Evolutionary conservation across 2,113 vertebrate species (phyloP).

Genomic region (Sinosuthora webbiana): DNA sequence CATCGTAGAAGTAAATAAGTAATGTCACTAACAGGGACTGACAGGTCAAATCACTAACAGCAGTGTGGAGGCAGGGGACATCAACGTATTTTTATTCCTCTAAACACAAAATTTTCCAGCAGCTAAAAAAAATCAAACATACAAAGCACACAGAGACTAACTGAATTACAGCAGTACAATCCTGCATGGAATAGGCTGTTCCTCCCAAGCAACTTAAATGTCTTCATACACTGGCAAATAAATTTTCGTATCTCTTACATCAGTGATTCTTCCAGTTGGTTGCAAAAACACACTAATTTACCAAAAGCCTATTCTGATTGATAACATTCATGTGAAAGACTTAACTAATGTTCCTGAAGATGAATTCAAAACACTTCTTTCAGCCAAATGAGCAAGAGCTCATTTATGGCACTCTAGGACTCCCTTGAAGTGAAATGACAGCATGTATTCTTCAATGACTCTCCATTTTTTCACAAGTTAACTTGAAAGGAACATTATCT

Average conservation of each 20-base stretch:
- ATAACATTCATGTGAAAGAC: not conserved
- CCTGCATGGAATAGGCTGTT: not conserved
- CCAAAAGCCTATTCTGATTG: not conserved
- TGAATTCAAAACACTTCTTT: not conserved
- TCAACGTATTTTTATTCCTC: not conserved
- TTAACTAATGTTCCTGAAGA: not conserved
- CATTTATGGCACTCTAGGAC: not conserved
- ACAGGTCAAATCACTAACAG: not conserved
- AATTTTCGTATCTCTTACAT: not conserved
- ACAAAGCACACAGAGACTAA: not conserved
- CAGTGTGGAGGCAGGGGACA: not conserved
- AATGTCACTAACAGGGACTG: not conserved
- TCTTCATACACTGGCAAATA: not conserved
- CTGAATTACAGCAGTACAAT: not conserved
- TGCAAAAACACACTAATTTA: not conserved
- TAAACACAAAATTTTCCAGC: not conserved
- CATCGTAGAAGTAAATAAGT: not conserved
- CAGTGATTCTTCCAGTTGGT: not conserved
- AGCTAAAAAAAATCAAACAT: not conserved
- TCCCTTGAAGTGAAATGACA: not conserved
- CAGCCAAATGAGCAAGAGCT: slow-evolving; percentile 2
- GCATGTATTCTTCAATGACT: not conserved
- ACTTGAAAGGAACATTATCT: not conserved
- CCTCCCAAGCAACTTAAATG: not conserved
- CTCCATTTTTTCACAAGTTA: not conserved